Base-by-base conservation (phyloP, 2,113 vertebrate species). In the Cyprinodon brontotheroides region DNA sequence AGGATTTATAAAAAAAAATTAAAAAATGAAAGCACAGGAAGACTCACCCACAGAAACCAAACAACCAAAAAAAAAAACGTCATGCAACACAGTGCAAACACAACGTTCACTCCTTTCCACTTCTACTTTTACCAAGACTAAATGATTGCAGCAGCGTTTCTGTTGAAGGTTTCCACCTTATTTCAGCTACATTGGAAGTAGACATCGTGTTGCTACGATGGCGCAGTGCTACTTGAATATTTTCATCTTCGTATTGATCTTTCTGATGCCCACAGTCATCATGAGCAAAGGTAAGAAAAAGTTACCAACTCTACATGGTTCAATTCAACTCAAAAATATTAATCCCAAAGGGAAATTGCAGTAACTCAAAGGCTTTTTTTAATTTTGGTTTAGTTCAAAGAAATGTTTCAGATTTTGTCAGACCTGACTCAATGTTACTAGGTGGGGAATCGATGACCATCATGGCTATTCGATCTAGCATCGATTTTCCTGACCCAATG, bases 231-330 rank as follows among this genome's bases (percentile, higher is more conserved):
- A 13, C 80, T 60, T 66, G 5, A 79, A 65, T 53, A 53, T 36
- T 47, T 76, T 79, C 37, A 2, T 75, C 59, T 20, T 75, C 5
- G 50, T 4, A 2, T 4, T 77, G 2, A 11, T 45, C 37, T 40
- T 45, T 9, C 6, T 20, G 50, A 10, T 6, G 17, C 7, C 15
- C 5, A 22, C 47, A 68, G 2, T 64, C 38, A 12, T 62, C 0
- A 2, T 14, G 20, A 78, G 6, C 64, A 6, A 61, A 36, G 85
- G 87, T 89, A 86, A 38, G 50, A 9, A 53, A 20, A 8, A 57
- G 9, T n/a, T n/a, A 53, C 8, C 50, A 20, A 53, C 43, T 45
- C 8, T 11, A 9, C 8, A 53, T 53, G 20, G 15, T 20, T 20
- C 0, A 53, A 13, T 15, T 53, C 8, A 20, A 5, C 5, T 29